A percentile compares a stretch with the other conserved stretches of the same genome.
These are phyloP conservation scores for Apotomis turbidana DNA, from an alignment of 2,888 invertebrate genomes.

Conservation along the genomic window DNA sequence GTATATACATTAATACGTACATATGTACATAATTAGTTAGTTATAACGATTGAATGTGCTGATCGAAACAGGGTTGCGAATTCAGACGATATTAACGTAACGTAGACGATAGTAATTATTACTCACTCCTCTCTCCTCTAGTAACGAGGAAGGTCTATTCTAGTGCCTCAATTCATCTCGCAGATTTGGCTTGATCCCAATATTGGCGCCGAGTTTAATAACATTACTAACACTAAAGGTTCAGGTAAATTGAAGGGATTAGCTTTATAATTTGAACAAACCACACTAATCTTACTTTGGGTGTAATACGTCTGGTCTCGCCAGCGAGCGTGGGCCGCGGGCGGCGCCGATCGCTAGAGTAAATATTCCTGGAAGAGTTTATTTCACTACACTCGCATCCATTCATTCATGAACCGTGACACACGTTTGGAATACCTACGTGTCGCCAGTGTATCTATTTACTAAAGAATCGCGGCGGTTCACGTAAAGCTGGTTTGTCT, in stretches of 20 bases:
- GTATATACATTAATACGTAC: no score
- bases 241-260: neutral
- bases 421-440: slow-evolving; percentile 50
- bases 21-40: no score
- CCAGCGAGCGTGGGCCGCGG: slow-evolving; percentile 59
- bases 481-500: slow-evolving; percentile 56
- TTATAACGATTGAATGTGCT: neutral
- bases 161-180: slow-evolving; percentile 9
- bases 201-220: neutral
- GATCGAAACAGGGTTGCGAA: slow-evolving; percentile 18
- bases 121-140: slow-evolving; percentile 22
- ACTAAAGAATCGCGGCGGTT: slow-evolving; percentile 49
- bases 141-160: slow-evolving; percentile 16
- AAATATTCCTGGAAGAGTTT: slow-evolving; percentile 74
- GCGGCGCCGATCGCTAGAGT: slow-evolving; percentile 69
- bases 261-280: neutral
- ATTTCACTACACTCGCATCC: slow-evolving; percentile 64
- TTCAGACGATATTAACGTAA: slow-evolving; percentile 1
- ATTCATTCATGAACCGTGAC: slow-evolving; percentile 72
- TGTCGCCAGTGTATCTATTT: slow-evolving; percentile 48
- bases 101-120: no score
- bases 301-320: slow-evolving; percentile 15
- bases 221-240: neutral
- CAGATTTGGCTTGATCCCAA: slow-evolving; percentile 11
- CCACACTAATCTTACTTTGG: slow-evolving; percentile 4